Evolutionary conservation across 2,113 vertebrate species (phyloP), one percentile per base, ranked within the genome.

Genomic region (Callospermophilus lateralis): DNA sequence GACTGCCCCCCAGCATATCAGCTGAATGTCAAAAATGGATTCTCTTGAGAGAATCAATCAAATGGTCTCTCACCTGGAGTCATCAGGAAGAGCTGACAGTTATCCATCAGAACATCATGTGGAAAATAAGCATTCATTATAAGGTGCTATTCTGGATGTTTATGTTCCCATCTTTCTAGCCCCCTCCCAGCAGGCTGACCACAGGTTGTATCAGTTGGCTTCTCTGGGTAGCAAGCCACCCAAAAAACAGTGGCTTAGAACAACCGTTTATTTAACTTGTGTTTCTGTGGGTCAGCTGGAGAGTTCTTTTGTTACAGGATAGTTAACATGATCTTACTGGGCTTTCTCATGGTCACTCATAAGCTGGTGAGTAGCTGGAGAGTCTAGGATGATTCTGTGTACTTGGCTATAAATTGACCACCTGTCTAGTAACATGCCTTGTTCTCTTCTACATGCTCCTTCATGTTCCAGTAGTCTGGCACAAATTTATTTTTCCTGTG

Each of bases 381-480:
- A 24, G 68, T 3, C 10, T 12, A 63, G 15, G 22, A 26, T 20
- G 9, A 22, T 5, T 63, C 74, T 28, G 58, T n/a, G 34, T 19
- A 28, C 15, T 26, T 17, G 12, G 16, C 34, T 32, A 30, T 34
- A 24, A 63, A 22, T 83, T 51, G 90, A 9, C 39, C 24, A 37
- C 6, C 28, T 63, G 3, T 70, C 8, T 30, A 17, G 0, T 81
- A n/a, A 53, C 2, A 12, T 24, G 34, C 6, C 24, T 70, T 51
- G 8, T 45, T 61, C 28, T n/a, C 22, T 19, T 72, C 5, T 19
- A 20, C 15, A 6, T 8, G 3, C 1, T 51, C 51, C 12, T 13
- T 32, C 37, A 8, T 0, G 1, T 11, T 83, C 7, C 8, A 34
- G 19, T 3, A 37, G 16, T 3, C 4, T n/a, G 53, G 2, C 4